phyloP scores from a whole-genome alignment of 2,113 vertebrate genomes.

The Formicarius rufipectus region DNA sequence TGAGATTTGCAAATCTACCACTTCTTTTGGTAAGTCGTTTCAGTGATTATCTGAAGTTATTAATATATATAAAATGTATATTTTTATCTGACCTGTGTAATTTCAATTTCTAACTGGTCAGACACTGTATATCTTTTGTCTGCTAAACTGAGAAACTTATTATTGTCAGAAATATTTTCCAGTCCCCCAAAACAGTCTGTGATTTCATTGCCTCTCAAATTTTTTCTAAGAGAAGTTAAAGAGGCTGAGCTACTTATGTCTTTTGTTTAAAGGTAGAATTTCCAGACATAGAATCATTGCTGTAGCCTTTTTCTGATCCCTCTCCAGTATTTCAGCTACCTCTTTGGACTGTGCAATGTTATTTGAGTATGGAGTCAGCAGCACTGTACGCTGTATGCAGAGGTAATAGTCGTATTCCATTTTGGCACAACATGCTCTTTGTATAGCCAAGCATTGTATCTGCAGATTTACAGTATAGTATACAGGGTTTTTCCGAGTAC shows the following conservation, averaged over 20 bases:
- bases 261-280: conserved; percentile 26
- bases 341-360: not conserved
- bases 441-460: not conserved
- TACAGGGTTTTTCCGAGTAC: not conserved
- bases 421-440: not conserved
- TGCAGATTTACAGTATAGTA: not conserved
- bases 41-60: not conserved
- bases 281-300: conserved; percentile 26
- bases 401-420: not conserved
- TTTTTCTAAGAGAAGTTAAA: conserved; percentile 11
- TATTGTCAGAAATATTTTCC: conserved; percentile 25
- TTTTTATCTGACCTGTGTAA: not conserved
- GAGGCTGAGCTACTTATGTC: not conserved
- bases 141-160: not conserved
- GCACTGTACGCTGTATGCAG: not conserved
- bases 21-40: not conserved
- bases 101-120: not conserved
- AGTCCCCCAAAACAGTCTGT: not conserved
- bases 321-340: conserved; percentile 7
- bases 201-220: not conserved
- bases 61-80: not conserved
- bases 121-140: not conserved
- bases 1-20: not conserved
- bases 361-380: not conserved
- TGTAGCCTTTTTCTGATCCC: conserved; percentile 16